Conservation (phyloP, 2,888 invertebrate genomes). For the Orgyia antiqua region DNA sequence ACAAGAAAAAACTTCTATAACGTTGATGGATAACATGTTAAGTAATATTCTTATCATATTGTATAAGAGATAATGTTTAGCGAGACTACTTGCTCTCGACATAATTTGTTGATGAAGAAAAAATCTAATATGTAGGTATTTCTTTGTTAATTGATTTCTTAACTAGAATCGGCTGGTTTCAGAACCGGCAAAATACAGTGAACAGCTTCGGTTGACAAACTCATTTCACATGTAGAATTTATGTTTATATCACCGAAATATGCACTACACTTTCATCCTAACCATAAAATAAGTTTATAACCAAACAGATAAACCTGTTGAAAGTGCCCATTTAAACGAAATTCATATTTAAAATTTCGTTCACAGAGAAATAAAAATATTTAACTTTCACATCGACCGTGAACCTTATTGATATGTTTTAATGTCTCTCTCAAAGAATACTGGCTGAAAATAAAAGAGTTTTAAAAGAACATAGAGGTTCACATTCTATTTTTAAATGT, state of each 20-base stretch:
- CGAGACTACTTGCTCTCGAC: too few relatives aligned
- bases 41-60: slow-evolving; percentile 3
- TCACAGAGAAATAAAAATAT: too few relatives aligned
- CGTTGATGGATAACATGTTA: slow-evolving; percentile 1
- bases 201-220: too few relatives aligned
- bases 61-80: background rate
- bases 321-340: background rate
- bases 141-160: too few relatives aligned
- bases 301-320: background rate
- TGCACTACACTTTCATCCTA: background rate
- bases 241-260: too few relatives aligned
- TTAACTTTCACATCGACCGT: too few relatives aligned
- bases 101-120: too few relatives aligned
- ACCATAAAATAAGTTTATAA: background rate
- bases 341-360: slow-evolving; percentile 5
- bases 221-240: too few relatives aligned
- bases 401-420: too few relatives aligned
- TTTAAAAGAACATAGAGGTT: slow-evolving; percentile 36
- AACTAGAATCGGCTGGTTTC: too few relatives aligned
- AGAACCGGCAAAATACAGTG: too few relatives aligned
- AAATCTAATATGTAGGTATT: too few relatives aligned
- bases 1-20: background rate
- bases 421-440: slow-evolving; percentile 8
- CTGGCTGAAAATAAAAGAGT: slow-evolving; percentile 15
- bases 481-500: slow-evolving; percentile 56